phyloP scores from a whole-genome alignment of 1,140 invertebrate genomes.

The Listronotus bonariensis region DNA sequence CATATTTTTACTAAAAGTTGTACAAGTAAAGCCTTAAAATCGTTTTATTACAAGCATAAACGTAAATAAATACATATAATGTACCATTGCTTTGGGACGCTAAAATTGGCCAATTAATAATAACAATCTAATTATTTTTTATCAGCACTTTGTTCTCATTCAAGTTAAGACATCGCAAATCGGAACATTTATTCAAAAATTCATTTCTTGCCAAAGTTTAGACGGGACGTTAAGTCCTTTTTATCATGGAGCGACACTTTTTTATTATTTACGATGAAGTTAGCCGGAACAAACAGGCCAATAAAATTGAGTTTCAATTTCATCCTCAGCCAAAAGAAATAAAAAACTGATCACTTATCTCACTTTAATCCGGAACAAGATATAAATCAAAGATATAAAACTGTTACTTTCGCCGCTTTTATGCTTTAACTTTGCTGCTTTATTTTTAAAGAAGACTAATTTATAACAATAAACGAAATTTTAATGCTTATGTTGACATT shows the following conservation, averaged over 20 bases:
- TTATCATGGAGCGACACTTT: conserved; percentile 38
- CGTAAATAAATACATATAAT: too few relatives aligned
- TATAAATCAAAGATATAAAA: conserved; percentile 31
- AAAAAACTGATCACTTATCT: conserved; percentile 38
- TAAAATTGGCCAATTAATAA: too few relatives aligned
- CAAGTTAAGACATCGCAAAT: conserved; percentile 12
- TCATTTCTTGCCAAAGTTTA: conserved; percentile 14
- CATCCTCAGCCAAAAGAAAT: conserved; percentile 13
- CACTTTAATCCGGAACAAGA: conserved; percentile 29
- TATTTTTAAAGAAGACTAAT: background rate
- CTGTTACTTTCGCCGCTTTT: conserved; percentile 3
- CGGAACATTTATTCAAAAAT: background rate
- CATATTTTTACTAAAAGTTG: too few relatives aligned
- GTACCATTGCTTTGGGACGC: too few relatives aligned
- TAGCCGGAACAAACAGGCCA: conserved; percentile 35
- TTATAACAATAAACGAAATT: background rate
- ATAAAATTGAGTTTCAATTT: conserved; percentile 37
- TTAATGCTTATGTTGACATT: conserved; percentile 1
- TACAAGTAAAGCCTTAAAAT: too few relatives aligned
- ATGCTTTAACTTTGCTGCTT: conserved; percentile 8
- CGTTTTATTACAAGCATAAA: too few relatives aligned
- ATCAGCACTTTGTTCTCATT: background rate
- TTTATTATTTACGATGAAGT: conserved; percentile 36
- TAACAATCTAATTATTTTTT: too few relatives aligned
- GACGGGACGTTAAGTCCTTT: conserved; percentile 27